Evolutionary conservation across 2,797 vertebrate species (phyloP).

Genomic region (Nannoperca obscura): DNA sequence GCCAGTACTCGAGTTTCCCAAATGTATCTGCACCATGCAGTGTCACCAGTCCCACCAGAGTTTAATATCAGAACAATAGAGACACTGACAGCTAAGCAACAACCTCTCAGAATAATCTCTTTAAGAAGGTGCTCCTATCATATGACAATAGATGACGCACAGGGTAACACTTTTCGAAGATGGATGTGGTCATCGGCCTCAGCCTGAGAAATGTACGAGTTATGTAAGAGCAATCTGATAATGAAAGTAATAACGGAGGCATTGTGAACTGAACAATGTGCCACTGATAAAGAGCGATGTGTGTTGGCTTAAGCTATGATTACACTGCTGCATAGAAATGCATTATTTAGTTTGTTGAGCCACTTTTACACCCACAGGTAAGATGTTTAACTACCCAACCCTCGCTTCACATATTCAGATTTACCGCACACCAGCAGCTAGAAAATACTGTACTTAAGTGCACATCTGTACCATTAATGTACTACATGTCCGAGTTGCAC

Average conservation of each 20-base stretch:
- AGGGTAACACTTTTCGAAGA: slow-evolving; percentile 9
- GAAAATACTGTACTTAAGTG: neutral
- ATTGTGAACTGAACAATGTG: slow-evolving; percentile 50
- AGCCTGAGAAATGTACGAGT: slow-evolving; percentile 12
- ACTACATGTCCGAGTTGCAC: neutral
- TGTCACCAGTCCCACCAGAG: slow-evolving; percentile 1
- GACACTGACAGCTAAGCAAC: slow-evolving; percentile 36
- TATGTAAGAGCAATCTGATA: slow-evolving; percentile 34
- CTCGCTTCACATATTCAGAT: neutral
- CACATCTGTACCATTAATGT: too few species aligned
- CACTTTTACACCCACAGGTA: slow-evolving; percentile 40
- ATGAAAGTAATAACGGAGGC: slow-evolving; percentile 27
- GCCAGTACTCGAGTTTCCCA: neutral
- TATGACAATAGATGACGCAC: slow-evolving; percentile 27
- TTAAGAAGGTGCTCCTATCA: slow-evolving; percentile 2
- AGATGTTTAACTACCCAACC: slow-evolving; percentile 9
- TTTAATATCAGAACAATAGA: slow-evolving; percentile 35
- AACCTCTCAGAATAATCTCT: slow-evolving; percentile 10
- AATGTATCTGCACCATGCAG: slow-evolving; percentile 8
- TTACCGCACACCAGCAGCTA: too few species aligned
- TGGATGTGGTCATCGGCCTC: slow-evolving; percentile 18
- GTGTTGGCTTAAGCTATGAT: slow-evolving; percentile 19
- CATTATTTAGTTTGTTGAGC: slow-evolving; percentile 48
- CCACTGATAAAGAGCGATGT: slow-evolving; percentile 44
- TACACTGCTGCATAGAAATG: slow-evolving; percentile 29